These are phyloP conservation scores for Brachystomella parvula DNA, from an alignment of 1,140 invertebrate species.

Conservation along the genomic window DNA sequence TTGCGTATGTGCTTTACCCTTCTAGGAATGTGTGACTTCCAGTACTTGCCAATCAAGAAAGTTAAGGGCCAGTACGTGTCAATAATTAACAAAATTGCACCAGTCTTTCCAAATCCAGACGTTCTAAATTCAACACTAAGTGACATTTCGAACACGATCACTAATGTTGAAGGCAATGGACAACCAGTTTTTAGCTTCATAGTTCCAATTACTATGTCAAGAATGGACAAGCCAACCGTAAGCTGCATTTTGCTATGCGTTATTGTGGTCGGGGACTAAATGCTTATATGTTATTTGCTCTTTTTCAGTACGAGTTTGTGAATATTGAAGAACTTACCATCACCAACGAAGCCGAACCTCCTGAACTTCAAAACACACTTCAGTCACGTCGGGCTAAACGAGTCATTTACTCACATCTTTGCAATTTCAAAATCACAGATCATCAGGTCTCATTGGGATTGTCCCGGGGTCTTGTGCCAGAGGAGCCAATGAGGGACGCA, in stretches of 20 bases:
- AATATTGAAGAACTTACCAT: too few relatives aligned
- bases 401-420: conserved; percentile 26
- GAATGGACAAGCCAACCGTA: conserved; percentile 24
- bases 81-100: conserved; percentile 59
- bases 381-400: conserved; percentile 11
- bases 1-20: too few relatives aligned
- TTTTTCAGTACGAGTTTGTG: too few relatives aligned
- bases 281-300: neutral
- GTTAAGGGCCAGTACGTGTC: conserved; percentile 46
- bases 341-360: neutral
- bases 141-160: conserved; percentile 6
- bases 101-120: conserved; percentile 42
- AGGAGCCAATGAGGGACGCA: conserved; percentile 48
- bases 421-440: conserved; percentile 24
- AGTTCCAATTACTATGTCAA: conserved; percentile 17
- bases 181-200: conserved; percentile 5
- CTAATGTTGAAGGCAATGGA: neutral
- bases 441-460: neutral
- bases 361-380: neutral
- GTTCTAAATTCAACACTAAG: conserved; percentile 1
- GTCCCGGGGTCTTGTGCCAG: conserved; percentile 46
- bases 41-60: conserved; percentile 67
- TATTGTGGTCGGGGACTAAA: neutral
- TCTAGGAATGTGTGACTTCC: conserved; percentile 77
- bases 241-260: neutral